Conservation (phyloP, 1,140 invertebrate genomes). For the Oedothorax gibbosus region DNA sequence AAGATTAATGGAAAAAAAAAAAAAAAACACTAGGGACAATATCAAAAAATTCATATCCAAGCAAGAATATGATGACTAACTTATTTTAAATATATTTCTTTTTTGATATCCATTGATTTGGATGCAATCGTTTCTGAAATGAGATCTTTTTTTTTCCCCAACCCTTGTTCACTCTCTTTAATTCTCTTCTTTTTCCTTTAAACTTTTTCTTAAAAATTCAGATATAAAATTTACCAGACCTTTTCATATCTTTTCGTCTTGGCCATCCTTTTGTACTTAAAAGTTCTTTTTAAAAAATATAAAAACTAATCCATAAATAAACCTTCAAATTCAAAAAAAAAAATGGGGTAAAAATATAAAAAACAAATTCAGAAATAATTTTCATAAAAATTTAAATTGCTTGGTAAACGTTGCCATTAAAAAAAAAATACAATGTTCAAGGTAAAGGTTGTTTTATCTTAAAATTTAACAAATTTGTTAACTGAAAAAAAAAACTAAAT, state of each 20-base stretch:
- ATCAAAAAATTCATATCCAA: constrained; percentile 99
- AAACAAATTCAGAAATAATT: too few species aligned
- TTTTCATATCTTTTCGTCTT: constrained; percentile 95
- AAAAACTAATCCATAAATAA: background rate
- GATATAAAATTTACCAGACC: constrained; percentile 99
- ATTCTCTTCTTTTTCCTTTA: constrained; percentile 99
- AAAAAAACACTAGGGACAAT: constrained; percentile 99
- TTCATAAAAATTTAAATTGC: too few species aligned
- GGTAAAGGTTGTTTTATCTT: too few species aligned
- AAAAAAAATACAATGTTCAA: too few species aligned
- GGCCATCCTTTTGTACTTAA: too few species aligned
- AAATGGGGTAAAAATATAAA: too few species aligned
- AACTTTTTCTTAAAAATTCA: constrained; percentile 99
- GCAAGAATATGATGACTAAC: constrained; percentile 97
- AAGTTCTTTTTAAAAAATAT: background rate
- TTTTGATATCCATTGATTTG: constrained; percentile 99
- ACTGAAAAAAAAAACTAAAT: too few species aligned
- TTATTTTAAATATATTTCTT: constrained; percentile 99
- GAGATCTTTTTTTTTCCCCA: constrained; percentile 98
- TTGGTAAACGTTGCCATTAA: too few species aligned
- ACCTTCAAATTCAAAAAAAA: too few species aligned
- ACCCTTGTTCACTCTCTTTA: constrained; percentile 99
- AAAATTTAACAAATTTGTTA: too few species aligned
- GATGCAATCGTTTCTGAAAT: constrained; percentile 99
- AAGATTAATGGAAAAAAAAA: constrained; percentile 98